Base-by-base conservation (phyloP, 2,113 vertebrate species). In the Steatornis caripensis region DNA sequence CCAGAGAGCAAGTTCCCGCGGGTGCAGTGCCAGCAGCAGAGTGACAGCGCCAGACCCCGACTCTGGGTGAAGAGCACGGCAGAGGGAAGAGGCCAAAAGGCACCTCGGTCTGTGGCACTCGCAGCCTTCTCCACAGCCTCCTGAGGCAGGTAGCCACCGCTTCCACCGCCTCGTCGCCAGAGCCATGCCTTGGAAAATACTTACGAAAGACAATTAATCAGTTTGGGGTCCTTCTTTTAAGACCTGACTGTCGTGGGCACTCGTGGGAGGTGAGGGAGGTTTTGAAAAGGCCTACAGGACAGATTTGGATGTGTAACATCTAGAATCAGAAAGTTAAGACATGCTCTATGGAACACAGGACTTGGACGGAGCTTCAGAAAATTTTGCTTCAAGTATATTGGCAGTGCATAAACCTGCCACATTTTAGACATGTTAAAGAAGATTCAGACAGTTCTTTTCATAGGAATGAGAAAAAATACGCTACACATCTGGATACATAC, bases 61-160 rank as follows among this genome's bases (percentile, higher is more conserved):
- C 29, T 39, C 18, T 21, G n/a, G 2, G 3, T 11, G n/a, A 12
- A 10, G 23, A 6, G 20, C 1, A 10, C 0, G 0, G 48, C 27
- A 4, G 39, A 19, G 32, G 0, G 24, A 65, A 14, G 18, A 12
- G 48, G 19, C 17, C 36, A 7, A 2, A 21, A 29, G 29, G 10
- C 24, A 10, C n/a, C 54, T n/a, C 4, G 9, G 10, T 8, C 18
- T 19, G 4, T 8, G 36, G 6, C 41, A 3, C 36, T 10, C 14
- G 8, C 23, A 43, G 89, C 12, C 13, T 57, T 14, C 37, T 43
- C 51, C 61, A 12, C 23, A 46, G 16, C 8, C 15, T 48, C 53
- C 37, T 6, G 3, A 36, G 30, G 8, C 24, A 26, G n/a, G 15
- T 0, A n/a, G 26, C 22, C 12, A 37, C 32, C 5, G 2, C 58